A percentile compares a stretch with the other conserved stretches of the same genome.
These are phyloP conservation scores for Notamacropus eugenii DNA, from an alignment of 2,797 vertebrate species.

Conservation along the genomic window DNA sequence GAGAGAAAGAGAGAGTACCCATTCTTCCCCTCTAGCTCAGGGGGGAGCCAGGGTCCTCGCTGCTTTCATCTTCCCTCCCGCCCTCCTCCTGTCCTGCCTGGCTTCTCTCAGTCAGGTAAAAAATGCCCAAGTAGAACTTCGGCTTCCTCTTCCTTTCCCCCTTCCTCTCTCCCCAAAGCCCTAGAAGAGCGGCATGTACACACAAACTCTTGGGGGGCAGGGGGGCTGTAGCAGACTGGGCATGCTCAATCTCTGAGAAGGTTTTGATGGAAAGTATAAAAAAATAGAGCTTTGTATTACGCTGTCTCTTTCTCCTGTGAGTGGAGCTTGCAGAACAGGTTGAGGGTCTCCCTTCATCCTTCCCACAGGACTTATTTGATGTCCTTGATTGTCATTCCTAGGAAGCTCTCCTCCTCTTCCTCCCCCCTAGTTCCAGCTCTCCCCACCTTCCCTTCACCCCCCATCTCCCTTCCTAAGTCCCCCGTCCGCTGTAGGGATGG, in stretches of 20 bases:
- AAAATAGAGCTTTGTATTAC: conserved; percentile 73
- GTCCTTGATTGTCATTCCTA: conserved; percentile 83
- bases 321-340: conserved; percentile 61
- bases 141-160: conserved; percentile 34
- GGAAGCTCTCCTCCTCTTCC: conserved; percentile 64
- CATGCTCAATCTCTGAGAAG: conserved; percentile 79
- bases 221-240: conserved; percentile 67
- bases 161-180: not conserved
- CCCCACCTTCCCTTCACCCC: conserved; percentile 6
- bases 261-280: conserved; percentile 76
- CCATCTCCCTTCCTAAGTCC: conserved; percentile 30
- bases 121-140: conserved; percentile 77
- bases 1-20: not conserved
- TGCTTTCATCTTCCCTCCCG: conserved; percentile 3
- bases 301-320: conserved; percentile 51
- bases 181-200: conserved; percentile 43
- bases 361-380: conserved; percentile 63
- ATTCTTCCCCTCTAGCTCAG: not conserved
- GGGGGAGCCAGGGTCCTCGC: not conserved
- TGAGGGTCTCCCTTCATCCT: conserved; percentile 59
- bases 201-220: conserved; percentile 53
- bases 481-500: conserved; percentile 79
- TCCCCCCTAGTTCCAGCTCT: conserved; percentile 9
- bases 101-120: conserved; percentile 45
- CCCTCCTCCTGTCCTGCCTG: not conserved